These are phyloP conservation scores for Rana temporaria DNA, from an alignment of 2,113 vertebrate species.

Conservation along the genomic window DNA sequence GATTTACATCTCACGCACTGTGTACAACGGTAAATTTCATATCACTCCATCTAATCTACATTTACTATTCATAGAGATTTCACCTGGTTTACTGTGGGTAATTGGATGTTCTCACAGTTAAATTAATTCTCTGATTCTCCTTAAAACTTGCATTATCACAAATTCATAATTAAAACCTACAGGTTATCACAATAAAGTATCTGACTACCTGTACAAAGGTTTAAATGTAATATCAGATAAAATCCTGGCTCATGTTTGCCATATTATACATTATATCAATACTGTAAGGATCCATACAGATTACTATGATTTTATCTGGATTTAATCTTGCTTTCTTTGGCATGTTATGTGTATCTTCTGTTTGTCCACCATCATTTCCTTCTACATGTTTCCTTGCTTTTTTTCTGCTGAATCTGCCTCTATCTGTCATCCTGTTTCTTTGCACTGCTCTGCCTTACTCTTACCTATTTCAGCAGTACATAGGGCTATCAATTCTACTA, in stretches of 20 bases:
- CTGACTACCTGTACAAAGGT: conserved; percentile 21
- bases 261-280: background rate
- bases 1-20: conserved; percentile 46
- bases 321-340: no score
- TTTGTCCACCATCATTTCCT: no score
- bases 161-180: conserved; percentile 51
- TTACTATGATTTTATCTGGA: no score
- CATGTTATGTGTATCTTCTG: no score
- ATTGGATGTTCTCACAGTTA: conserved; percentile 49
- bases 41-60: conserved; percentile 54
- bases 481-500: no score
- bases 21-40: conserved; percentile 49
- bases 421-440: no score
- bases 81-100: conserved; percentile 56
- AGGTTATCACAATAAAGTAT: conserved; percentile 48
- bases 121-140: conserved; percentile 53
- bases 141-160: conserved; percentile 47
- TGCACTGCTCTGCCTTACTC: no score
- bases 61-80: conserved; percentile 56
- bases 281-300: background rate
- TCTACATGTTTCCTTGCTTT: no score
- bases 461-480: no score
- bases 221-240: conserved; percentile 25
- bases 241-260: background rate
- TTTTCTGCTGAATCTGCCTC: no score